Percentiles rank a stretch among this genome's conserved stretches.
Conservation (phyloP, 2,888 invertebrate genomes). For the Hedychridium roseum region DNA sequence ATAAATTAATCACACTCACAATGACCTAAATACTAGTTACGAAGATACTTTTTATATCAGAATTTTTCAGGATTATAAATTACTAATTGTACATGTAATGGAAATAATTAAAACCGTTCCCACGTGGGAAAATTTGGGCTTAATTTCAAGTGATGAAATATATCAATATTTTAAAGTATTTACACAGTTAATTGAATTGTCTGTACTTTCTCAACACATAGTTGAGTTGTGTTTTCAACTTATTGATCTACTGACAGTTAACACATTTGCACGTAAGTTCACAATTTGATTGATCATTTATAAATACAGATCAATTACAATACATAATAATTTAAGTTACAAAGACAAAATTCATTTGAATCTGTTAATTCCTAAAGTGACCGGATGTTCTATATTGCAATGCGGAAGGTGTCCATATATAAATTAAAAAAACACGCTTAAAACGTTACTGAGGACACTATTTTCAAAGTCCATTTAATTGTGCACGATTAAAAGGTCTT, state of each 20-base stretch:
- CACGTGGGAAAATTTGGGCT: conserved; percentile 37
- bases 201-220: conserved; percentile 24
- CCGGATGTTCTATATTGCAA: no score
- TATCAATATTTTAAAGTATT: conserved; percentile 29
- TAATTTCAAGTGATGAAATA: conserved; percentile 26
- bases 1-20: conserved; percentile 11
- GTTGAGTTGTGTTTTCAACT: conserved; percentile 47
- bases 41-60: conserved; percentile 10
- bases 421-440: no score
- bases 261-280: conserved; percentile 41
- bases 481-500: no score
- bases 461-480: no score
- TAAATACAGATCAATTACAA: conserved; percentile 4
- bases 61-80: conserved; percentile 34
- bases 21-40: conserved; percentile 1
- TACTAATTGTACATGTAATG: conserved; percentile 34
- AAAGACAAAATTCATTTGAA: no score
- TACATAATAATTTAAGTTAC: not conserved
- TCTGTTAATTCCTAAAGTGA: no score
- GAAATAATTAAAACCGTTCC: conserved; percentile 49
- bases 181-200: conserved; percentile 27
- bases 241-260: conserved; percentile 40
- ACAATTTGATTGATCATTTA: conserved; percentile 8
- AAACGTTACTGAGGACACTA: no score
- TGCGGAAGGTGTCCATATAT: no score